Conservation (phyloP, 2,113 vertebrate species). For the Neolamprologus variostigma region DNA sequence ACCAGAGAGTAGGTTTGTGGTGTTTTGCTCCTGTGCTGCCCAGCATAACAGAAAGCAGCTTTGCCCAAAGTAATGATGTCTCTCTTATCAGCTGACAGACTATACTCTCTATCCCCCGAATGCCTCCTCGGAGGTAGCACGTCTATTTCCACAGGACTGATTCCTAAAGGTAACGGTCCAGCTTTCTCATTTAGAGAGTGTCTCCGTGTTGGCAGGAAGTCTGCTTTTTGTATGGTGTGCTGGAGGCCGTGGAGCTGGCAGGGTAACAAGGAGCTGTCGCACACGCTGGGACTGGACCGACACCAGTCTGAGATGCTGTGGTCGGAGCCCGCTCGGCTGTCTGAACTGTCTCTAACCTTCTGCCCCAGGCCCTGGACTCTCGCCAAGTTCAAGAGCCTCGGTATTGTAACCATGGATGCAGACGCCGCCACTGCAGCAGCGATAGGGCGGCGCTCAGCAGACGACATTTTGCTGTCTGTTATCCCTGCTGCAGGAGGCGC, state of each 20-base stretch:
- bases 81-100: constrained; percentile 13
- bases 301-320: constrained; percentile 52
- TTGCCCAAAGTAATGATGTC: background rate
- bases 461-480: background rate
- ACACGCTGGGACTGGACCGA: constrained; percentile 43
- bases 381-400: constrained; percentile 30
- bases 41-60: background rate
- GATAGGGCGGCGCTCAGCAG: background rate
- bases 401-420: constrained; percentile 37
- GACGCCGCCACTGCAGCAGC: constrained; percentile 1
- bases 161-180: constrained; percentile 6
- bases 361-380: constrained; percentile 8
- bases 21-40: background rate
- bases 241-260: constrained; percentile 35
- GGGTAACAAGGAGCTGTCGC: constrained; percentile 38
- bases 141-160: constrained; percentile 25
- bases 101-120: constrained; percentile 32
- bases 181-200: constrained; percentile 29
- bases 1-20: background rate
- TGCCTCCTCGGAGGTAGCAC: constrained; percentile 34
- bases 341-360: constrained; percentile 22
- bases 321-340: constrained; percentile 21
- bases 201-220: constrained; percentile 33
- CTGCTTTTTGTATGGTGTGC: background rate
- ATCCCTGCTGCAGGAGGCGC: background rate